Conservation (phyloP, 2,113 vertebrate genomes). For the Heterocephalus glaber region DNA sequence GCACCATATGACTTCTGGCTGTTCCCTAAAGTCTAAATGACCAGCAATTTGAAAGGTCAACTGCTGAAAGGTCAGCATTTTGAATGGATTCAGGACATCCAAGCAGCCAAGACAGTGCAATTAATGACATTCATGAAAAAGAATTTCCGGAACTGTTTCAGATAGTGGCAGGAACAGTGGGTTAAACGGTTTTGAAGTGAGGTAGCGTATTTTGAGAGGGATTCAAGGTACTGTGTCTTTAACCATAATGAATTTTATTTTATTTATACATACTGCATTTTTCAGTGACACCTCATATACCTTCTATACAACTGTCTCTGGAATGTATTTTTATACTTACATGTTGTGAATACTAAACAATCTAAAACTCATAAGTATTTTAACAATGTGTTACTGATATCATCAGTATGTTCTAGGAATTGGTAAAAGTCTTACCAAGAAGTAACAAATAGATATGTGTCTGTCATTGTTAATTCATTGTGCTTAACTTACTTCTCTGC, state of each 20-base stretch:
- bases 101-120: background rate
- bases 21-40: background rate
- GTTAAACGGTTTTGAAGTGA: background rate
- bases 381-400: background rate
- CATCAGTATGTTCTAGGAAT: background rate
- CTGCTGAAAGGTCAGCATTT: background rate
- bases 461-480: background rate
- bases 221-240: background rate
- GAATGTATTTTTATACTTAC: background rate
- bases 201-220: background rate
- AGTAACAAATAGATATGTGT: slow-evolving; percentile 8
- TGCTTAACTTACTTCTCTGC: slow-evolving; percentile 26
- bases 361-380: slow-evolving; percentile 8
- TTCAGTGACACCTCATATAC: background rate
- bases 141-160: background rate
- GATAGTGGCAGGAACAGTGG: background rate
- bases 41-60: too few relatives aligned
- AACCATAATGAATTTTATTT: background rate
- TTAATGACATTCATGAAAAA: background rate
- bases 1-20: background rate
- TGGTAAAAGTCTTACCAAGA: slow-evolving; percentile 5
- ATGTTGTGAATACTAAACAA: background rate
- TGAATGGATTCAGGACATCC: background rate
- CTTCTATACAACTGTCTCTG: background rate
- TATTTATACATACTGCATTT: background rate